Conservation (phyloP, 2,888 invertebrate genomes). For the Silvanus unidentatus region DNA sequence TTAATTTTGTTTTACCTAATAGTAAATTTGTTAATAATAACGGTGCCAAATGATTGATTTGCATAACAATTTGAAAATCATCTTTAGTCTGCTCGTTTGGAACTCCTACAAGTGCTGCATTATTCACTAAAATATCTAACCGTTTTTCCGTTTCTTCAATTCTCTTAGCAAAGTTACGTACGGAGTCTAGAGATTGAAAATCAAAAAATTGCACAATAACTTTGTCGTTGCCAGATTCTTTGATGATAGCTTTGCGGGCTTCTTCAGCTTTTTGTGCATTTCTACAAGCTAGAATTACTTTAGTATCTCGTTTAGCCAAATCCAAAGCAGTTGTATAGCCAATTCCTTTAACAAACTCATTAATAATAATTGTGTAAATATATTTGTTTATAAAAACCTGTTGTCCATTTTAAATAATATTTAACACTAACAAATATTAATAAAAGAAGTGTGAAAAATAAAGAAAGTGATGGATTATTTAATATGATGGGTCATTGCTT, state of each 20-base stretch:
- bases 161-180: constrained; percentile 56
- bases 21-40: constrained; percentile 64
- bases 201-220: constrained; percentile 47
- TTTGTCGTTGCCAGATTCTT: constrained; percentile 36
- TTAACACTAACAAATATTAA: too few relatives aligned
- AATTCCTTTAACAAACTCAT: constrained; percentile 35
- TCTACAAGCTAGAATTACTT: constrained; percentile 52
- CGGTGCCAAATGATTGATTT: constrained; percentile 65
- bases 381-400: constrained; percentile 14
- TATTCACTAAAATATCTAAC: constrained; percentile 59
- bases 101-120: constrained; percentile 54
- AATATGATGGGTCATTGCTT: too few relatives aligned
- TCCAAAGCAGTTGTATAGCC: constrained; percentile 44
- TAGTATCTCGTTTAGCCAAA: constrained; percentile 48
- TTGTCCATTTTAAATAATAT: background rate
- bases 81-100: constrained; percentile 51
- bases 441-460: too few relatives aligned
- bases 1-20: constrained; percentile 39
- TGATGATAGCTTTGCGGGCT: constrained; percentile 33
- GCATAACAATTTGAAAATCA: constrained; percentile 59
- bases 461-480: too few relatives aligned
- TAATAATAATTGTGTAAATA: background rate
- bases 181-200: constrained; percentile 50
- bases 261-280: constrained; percentile 30
- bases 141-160: constrained; percentile 50